Evolutionary conservation across 1,140 invertebrate genomes (phyloP), one percentile per base, ranked within the genome.

Genomic region (Drosophila yakuba): DNA sequence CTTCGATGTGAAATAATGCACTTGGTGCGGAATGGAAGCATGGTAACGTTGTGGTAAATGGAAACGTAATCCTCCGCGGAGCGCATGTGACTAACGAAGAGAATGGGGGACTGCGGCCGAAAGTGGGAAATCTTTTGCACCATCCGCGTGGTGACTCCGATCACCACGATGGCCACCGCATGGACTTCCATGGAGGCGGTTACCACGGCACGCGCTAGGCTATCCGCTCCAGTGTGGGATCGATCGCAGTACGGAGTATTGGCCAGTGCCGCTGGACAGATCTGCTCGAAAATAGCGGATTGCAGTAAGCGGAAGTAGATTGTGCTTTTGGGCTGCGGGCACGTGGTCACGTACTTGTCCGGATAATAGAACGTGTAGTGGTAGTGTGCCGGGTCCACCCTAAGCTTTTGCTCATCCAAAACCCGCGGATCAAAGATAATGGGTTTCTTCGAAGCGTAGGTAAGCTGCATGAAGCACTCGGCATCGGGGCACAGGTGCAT

Each of bases 121-220:
- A 82, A 92, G 48, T 92, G 91, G 2, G 91, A 54, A 0, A 92
- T 55, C 61, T 92, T 91, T 32, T 89, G 79, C 2, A 88, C 89
- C 85, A 92, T 91, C 2, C 86, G 74, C 0, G 86, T 78, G 8
- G 86, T 83, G 6, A 78, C 51, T 3, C 85, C 78, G 7, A 78
- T 79, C 1, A 92, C 78, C 2, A 92, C 39, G 20, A 92, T 91
- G 12, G 83, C 67, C 3, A 58, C 72, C 3, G 83, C 91, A 0
- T 81, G 23, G 5, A 75, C 47, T 45, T 92, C 89, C 23, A 84
- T n/a, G 28, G 91, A 80, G 11, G 91, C 86, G 4, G 58, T 44
- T 3, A 73, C 83, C 15, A 74, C 50, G 0, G 85, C 54, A 0
- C 78, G 73, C 2, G 91, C 91, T 25, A 92, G 12, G 15, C 63